Conservation (phyloP, 2,113 vertebrate species). For the Pluvianellus socialis region DNA sequence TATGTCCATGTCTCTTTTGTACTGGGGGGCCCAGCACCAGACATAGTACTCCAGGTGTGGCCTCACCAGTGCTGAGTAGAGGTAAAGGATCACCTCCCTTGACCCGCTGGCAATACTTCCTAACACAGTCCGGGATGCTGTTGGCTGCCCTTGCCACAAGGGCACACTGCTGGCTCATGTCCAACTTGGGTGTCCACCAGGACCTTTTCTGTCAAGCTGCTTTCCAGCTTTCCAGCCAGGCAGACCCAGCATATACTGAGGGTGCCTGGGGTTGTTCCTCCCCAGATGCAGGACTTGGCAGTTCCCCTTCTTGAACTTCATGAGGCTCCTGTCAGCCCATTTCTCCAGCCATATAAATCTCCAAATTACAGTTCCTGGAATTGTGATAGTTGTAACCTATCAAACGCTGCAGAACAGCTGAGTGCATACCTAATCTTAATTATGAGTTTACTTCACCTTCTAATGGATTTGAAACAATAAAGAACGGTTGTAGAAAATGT, state of each 20-base stretch:
- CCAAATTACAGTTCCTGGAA: neutral
- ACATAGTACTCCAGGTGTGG: neutral
- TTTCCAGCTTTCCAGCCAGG: neutral
- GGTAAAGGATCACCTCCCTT: neutral
- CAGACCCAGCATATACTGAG: neutral
- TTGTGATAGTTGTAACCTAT: neutral
- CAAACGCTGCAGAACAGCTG: neutral
- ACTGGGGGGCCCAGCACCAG: neutral
- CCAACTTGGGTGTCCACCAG: neutral
- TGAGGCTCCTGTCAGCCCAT: neutral
- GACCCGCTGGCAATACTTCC: neutral
- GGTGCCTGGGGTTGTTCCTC: neutral
- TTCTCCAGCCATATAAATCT: neutral
- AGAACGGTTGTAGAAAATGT: neutral
- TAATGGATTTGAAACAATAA: neutral
- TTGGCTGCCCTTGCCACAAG: neutral
- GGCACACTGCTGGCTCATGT: neutral
- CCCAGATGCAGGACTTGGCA: neutral
- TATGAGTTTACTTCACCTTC: neutral
- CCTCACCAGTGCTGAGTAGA: neutral
- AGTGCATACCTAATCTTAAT: neutral
- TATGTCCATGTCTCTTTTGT: neutral
- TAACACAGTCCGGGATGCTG: neutral
- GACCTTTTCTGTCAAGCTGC: neutral
- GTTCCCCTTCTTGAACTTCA: neutral